Evolutionary conservation across 2,113 vertebrate genomes (phyloP).

Genomic region (Axis porcinus): DNA sequence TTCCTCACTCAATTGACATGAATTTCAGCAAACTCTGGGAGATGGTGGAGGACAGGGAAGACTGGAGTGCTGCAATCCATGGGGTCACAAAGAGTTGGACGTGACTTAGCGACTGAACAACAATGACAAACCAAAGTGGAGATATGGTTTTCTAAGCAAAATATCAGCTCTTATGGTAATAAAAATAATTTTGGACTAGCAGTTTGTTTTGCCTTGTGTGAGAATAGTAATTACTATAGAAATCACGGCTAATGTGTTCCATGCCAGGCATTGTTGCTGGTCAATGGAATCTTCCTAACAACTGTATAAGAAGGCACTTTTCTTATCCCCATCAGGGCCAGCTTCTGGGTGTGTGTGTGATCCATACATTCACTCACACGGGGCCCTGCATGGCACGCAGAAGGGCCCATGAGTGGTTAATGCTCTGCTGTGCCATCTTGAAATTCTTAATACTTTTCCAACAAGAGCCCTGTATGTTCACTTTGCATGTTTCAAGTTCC

Average conservation of each 20-base stretch:
- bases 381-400: background rate
- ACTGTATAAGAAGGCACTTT: background rate
- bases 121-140: background rate
- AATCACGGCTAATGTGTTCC: background rate
- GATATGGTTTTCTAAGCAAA: background rate
- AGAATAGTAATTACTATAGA: background rate
- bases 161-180: background rate
- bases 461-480: background rate
- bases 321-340: background rate
- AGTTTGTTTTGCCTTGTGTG: background rate
- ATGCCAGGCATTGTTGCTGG: background rate
- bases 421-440: background rate
- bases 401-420: background rate
- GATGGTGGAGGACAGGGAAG: background rate
- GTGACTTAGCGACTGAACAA: background rate
- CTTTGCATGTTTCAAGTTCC: background rate
- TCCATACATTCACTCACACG: background rate
- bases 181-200: background rate
- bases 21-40: background rate
- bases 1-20: background rate
- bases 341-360: rapidly evolving
- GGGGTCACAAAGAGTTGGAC: background rate
- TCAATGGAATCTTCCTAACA: background rate
- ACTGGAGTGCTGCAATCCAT: background rate
- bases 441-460: background rate